Base-by-base conservation (phyloP, 2,888 invertebrate species). In the Cantharis nigra region DNA sequence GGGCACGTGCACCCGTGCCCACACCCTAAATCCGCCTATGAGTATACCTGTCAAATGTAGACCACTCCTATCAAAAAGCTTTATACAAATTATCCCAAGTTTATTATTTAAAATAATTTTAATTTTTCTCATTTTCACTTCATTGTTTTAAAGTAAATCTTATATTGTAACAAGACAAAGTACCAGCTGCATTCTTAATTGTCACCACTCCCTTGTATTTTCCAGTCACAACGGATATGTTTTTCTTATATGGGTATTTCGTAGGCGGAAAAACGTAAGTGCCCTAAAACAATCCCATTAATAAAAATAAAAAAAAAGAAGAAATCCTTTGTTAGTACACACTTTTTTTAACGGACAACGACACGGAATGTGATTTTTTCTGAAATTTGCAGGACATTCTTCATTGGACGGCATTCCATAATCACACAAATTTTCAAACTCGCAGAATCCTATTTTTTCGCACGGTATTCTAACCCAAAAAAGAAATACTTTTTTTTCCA, bases 321-420 rank as follows among this genome's bases (percentile, higher is more conserved):
- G n/a, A n/a, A 26, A 14, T 30, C 13, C 18, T 18, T 63, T 72
- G 13, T 67, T 0, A 16, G 20, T 20, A 3, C 49, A 10, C 78
- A 84, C 84, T 80, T 81, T 81, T 30, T 78, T 63, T 64, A 85
- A 81, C 1, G 85, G 85, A 75, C 85, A 85, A 72, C 84, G 78
- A 74, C 85, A 85, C 18, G 85, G 85, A 14, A 84, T 75, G 63
- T 81, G 73, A 77, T 84, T 82, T 71, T 80, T 67, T 9, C 67
- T 62, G 62, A 84, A 84, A 3, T 74, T 74, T 9, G 73, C 16
- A 9, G 84, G 83, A 69, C 85, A 85, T 11, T 77, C 71, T 71
- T 79, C 26, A 74, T 81, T 77, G 14, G 9, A n/a, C 3, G 84
- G 82, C 72, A 74, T 77, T 23, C 84, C 83, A 77, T 80, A 82